phyloP scores from a whole-genome alignment of 2,113 vertebrate species.

The Thryonomys swinderianus region DNA sequence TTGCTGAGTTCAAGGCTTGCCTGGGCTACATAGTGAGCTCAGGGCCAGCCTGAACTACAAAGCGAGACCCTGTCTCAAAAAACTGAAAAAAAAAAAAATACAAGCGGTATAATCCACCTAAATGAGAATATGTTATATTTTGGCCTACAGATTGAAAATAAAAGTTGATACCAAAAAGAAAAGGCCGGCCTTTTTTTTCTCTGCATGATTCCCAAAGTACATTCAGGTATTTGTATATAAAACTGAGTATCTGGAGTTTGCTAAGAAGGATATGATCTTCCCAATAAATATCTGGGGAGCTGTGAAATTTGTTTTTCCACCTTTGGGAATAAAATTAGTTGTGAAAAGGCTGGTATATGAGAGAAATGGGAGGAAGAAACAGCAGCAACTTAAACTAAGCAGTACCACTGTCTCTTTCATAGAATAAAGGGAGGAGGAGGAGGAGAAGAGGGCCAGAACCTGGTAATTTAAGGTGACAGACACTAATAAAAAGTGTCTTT shows the following conservation, averaged over 20 bases:
- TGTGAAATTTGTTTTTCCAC: background rate
- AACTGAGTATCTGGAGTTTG: conserved; percentile 44
- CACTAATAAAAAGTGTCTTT: conserved; percentile 64
- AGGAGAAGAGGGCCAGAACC: conserved; percentile 57
- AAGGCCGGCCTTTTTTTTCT: background rate
- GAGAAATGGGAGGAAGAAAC: background rate
- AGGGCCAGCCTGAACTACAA: too few relatives aligned
- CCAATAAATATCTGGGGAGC: background rate
- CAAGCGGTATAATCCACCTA: background rate
- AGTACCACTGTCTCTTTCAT: conserved; percentile 18
- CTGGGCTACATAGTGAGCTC: too few relatives aligned
- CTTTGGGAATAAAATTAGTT: conserved; percentile 43
- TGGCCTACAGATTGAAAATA: conserved; percentile 42
- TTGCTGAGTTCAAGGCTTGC: too few relatives aligned
- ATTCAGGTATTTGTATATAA: conserved; percentile 16
- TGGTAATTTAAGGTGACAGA: conserved; percentile 80
- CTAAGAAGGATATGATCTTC: conserved; percentile 8
- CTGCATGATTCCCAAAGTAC: background rate
- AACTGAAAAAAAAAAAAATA: too few relatives aligned
- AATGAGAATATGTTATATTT: conserved; percentile 28
- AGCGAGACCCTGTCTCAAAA: too few relatives aligned
- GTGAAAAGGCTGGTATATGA: conserved; percentile 24
- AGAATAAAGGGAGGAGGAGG: conserved; percentile 28
- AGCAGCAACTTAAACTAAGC: conserved; percentile 39
- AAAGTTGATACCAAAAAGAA: background rate